Percentiles rank a stretch among this genome's conserved stretches.
Conservation (phyloP, 1,140 invertebrate species). For the Fragariocoptes setiger region DNA sequence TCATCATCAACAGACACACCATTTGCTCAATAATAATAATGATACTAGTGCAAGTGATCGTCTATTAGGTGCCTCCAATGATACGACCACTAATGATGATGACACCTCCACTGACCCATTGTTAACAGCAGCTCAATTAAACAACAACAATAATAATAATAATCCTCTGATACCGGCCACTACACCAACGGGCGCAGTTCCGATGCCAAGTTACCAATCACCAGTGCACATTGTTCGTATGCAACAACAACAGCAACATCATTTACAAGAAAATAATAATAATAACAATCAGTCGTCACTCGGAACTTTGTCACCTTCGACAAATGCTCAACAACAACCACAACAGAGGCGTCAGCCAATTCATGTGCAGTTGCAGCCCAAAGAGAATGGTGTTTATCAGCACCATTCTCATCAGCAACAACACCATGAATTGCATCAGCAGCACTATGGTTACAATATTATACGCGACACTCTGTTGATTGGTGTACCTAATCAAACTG, state of each 20-base stretch:
- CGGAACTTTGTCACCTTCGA: no score
- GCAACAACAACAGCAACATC: background rate
- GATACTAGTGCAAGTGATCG: background rate
- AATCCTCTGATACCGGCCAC: background rate
- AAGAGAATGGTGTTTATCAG: no score
- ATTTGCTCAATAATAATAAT: background rate
- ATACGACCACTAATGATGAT: background rate
- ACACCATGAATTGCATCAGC: background rate
- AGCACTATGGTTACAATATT: background rate
- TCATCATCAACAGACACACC: background rate
- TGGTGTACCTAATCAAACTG: background rate
- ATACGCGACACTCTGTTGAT: background rate
- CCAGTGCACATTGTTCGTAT: background rate
- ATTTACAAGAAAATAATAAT: background rate
- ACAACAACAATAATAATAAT: background rate
- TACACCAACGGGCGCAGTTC: no score
- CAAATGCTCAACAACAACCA: background rate
- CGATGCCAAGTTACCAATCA: no score
- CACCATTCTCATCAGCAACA: background rate
- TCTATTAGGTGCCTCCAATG: background rate
- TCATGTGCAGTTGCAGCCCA: no score
- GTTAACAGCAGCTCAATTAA: background rate
- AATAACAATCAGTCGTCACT: background rate
- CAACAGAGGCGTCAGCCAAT: background rate
- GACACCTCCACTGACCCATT: background rate